phyloP scores from a whole-genome alignment of 2,113 vertebrate species.

The Thalassarche chlororhynchos region DNA sequence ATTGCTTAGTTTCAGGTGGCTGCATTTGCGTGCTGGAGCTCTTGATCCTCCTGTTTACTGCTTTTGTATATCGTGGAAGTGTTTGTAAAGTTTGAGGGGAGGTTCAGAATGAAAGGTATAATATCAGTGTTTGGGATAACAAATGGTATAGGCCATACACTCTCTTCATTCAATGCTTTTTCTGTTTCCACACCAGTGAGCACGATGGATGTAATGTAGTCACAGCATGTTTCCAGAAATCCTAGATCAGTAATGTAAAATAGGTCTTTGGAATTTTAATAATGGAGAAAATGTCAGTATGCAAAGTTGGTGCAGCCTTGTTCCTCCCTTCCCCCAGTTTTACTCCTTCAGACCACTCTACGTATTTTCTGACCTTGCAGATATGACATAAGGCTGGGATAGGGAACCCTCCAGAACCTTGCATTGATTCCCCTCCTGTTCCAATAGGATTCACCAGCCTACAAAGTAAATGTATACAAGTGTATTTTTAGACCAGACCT shows the following conservation, averaged over 20 bases:
- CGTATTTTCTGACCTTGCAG: background rate
- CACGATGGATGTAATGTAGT: conserved; percentile 59
- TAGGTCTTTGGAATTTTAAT: conserved; percentile 65
- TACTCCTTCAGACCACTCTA: background rate
- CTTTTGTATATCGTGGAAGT: background rate
- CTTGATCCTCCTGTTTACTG: conserved; percentile 56
- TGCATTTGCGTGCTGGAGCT: conserved; percentile 14
- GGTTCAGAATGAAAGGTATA: conserved; percentile 26
- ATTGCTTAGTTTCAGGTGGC: conserved; percentile 66
- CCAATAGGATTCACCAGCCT: background rate
- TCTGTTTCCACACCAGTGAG: conserved; percentile 59
- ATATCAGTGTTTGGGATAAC: conserved; percentile 33
- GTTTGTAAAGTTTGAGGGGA: conserved; percentile 37
- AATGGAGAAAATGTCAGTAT: conserved; percentile 52
- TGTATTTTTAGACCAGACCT: background rate
- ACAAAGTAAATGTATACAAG: background rate
- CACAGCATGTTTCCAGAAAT: conserved; percentile 67
- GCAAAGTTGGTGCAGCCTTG: conserved; percentile 13
- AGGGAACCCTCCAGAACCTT: background rate
- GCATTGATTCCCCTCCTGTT: background rate
- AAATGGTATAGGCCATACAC: conserved; percentile 22
- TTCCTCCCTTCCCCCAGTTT: conserved; percentile 13
- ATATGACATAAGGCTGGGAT: background rate
- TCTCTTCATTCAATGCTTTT: conserved; percentile 39
- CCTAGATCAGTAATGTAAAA: conserved; percentile 61